A percentile compares a stretch with the other conserved stretches of the same genome.
Evolutionary conservation across 2,113 vertebrate genomes (phyloP).

Genomic region (Cochlearius cochlearius): DNA sequence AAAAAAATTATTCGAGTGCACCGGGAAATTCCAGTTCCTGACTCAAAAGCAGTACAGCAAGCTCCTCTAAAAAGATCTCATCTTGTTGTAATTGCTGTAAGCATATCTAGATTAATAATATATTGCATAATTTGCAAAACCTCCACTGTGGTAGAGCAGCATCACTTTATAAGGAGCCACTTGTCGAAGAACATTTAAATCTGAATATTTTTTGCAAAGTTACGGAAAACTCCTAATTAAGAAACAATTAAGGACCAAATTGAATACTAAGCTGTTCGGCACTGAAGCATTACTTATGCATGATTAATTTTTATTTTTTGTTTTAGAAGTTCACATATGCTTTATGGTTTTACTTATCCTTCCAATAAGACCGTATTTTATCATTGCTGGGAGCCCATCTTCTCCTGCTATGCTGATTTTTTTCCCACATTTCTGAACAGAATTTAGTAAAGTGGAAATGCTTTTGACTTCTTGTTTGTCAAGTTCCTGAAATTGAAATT

Average conservation of each 20-base stretch:
- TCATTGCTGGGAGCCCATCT: slow-evolving; percentile 77
- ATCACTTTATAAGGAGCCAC: not conserved
- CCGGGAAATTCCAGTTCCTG: not conserved
- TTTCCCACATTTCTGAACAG: slow-evolving; percentile 79
- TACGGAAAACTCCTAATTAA: not conserved
- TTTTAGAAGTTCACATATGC: not conserved
- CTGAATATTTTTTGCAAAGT: not conserved
- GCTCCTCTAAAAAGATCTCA: not conserved
- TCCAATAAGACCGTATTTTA: slow-evolving; percentile 82
- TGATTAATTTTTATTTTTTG: not conserved
- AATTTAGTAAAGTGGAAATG: slow-evolving; percentile 74
- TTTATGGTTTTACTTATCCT: slow-evolving; percentile 87
- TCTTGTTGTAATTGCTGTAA: not conserved
- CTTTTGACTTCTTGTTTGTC: slow-evolving; percentile 74
- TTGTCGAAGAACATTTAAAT: not conserved
- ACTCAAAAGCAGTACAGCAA: not conserved
- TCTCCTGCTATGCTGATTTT: slow-evolving; percentile 78
- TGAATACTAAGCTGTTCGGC: not conserved
- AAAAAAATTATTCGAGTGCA: not conserved
- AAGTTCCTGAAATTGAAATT: slow-evolving; percentile 80
- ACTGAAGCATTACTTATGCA: not conserved
- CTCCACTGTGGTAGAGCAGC: not conserved
- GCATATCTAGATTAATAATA: not conserved
- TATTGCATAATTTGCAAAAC: not conserved
- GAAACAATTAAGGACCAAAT: not conserved